Percentiles rank a stretch among this genome's conserved stretches.
These are phyloP conservation scores for Apoda limacodes DNA, from an alignment of 2,888 invertebrate genomes.

Conservation along the genomic window DNA sequence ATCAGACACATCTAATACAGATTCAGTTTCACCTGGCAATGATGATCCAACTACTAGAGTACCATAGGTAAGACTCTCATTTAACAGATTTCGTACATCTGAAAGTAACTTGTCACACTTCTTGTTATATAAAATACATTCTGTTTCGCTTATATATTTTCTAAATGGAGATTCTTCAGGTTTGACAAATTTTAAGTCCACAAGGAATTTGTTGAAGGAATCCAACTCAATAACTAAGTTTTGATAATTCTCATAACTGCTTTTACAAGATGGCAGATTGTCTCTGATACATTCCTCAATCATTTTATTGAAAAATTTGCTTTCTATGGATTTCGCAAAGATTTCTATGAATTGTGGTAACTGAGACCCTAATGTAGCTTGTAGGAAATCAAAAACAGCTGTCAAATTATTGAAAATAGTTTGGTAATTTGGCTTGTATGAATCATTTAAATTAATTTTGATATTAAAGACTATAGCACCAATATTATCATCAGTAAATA, in stretches of 20 bases:
- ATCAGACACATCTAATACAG: conserved; percentile 33
- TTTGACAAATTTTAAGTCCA: conserved; percentile 56
- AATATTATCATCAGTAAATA: conserved; percentile 51
- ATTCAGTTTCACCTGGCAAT: conserved; percentile 29
- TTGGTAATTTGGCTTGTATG: conserved; percentile 45
- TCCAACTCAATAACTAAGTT: conserved; percentile 52
- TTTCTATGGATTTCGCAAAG: conserved; percentile 44
- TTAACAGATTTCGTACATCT: conserved; percentile 41
- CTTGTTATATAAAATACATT: conserved; percentile 55
- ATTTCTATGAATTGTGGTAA: conserved; percentile 50
- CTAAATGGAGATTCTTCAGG: conserved; percentile 46
- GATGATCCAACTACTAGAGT: conserved; percentile 38
- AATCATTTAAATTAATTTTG: conserved; percentile 43
- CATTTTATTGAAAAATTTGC: conserved; percentile 54
- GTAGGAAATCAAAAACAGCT: conserved; percentile 57
- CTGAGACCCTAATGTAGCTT: conserved; percentile 47
- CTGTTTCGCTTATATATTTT: conserved; percentile 52
- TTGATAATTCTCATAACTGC: conserved; percentile 48
- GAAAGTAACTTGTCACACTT: conserved; percentile 55
- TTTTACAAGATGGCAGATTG: conserved; percentile 51
- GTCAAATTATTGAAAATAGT: conserved; percentile 56
- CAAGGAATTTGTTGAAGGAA: conserved; percentile 53
- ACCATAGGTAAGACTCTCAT: conserved; percentile 45
- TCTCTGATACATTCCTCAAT: conserved; percentile 55
- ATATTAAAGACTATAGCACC: conserved; percentile 56